Evolutionary conservation across 2,888 invertebrate genomes (phyloP).

Genomic region (Apodemia duryi): DNA sequence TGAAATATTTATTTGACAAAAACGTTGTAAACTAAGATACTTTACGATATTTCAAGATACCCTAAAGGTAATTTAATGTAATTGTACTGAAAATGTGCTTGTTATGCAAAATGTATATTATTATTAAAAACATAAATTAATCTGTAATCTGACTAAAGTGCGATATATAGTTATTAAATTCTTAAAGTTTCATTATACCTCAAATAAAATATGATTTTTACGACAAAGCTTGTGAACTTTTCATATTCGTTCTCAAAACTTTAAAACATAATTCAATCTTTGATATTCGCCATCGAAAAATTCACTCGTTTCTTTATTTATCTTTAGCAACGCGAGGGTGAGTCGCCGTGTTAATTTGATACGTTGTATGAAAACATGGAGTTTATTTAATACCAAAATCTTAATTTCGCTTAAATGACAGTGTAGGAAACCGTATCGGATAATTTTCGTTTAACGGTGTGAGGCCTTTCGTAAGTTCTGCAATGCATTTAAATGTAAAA

Average conservation of each 20-base stretch:
- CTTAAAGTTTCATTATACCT: conserved; percentile 20
- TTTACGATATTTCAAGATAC: neutral
- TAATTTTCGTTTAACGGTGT: conserved; percentile 59
- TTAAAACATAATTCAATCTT: conserved; percentile 7
- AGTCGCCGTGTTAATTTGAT: conserved; percentile 53
- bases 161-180: conserved; percentile 28
- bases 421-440: conserved; percentile 35
- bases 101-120: conserved; percentile 19
- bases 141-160: conserved; percentile 27
- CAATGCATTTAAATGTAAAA: conserved; percentile 61
- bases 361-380: conserved; percentile 63
- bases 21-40: neutral
- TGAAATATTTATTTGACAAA: neutral
- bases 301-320: conserved; percentile 13
- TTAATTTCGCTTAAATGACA: conserved; percentile 53
- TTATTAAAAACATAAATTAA: conserved; percentile 26
- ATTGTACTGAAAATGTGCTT: conserved; percentile 1
- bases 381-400: conserved; percentile 56
- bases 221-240: conserved; percentile 23
- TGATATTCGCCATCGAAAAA: conserved; percentile 12
- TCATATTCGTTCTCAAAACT: conserved; percentile 2
- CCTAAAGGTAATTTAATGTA: neutral
- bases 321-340: conserved; percentile 1
- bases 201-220: conserved; percentile 32
- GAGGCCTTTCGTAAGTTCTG: conserved; percentile 50